Percentiles rank a stretch among this genome's conserved stretches.
These are phyloP conservation scores for Melanotaenia nigrans DNA, from an alignment of 2,797 vertebrate species.

Conservation along the genomic window DNA sequence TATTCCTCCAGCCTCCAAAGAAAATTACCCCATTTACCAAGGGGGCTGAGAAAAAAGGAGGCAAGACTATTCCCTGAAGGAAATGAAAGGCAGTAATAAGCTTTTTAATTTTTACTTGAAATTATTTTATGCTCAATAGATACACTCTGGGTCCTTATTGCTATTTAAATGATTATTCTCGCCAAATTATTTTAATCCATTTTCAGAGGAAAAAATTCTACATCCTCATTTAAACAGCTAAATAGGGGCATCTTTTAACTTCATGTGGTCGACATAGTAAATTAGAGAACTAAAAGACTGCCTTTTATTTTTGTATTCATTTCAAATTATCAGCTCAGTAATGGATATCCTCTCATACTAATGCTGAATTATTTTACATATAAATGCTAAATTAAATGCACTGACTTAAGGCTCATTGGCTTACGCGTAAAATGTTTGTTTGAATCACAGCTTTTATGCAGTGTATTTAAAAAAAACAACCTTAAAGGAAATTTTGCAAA, in stretches of 20 bases:
- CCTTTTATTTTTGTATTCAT: slow-evolving; percentile 80
- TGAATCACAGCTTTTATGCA: slow-evolving; percentile 54
- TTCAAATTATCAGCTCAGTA: slow-evolving; percentile 78
- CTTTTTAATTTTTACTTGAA: slow-evolving; percentile 88
- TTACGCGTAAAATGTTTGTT: slow-evolving; percentile 64
- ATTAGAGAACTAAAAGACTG: slow-evolving; percentile 79
- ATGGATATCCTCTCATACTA: slow-evolving; percentile 77
- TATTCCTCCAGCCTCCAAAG: slow-evolving; percentile 81
- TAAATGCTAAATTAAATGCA: slow-evolving; percentile 72
- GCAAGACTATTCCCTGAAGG: slow-evolving; percentile 75
- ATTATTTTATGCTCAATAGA: slow-evolving; percentile 87
- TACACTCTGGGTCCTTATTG: slow-evolving; percentile 85
- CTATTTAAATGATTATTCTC: slow-evolving; percentile 87
- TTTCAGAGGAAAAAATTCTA: slow-evolving; percentile 84
- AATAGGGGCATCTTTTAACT: slow-evolving; percentile 86
- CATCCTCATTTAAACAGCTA: slow-evolving; percentile 85
- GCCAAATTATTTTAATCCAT: slow-evolving; percentile 88
- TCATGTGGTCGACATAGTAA: slow-evolving; percentile 79
- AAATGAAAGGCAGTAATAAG: slow-evolving; percentile 86
- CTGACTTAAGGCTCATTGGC: slow-evolving; percentile 49
- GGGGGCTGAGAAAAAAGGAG: slow-evolving; percentile 73
- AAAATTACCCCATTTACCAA: slow-evolving; percentile 80
- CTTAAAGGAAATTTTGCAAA: slow-evolving; percentile 44
- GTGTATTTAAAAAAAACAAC: slow-evolving; percentile 58
- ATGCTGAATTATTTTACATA: slow-evolving; percentile 78